Percentiles rank a stretch among this genome's conserved stretches.
These are phyloP conservation scores for Mormoops blainvillei DNA, from an alignment of 2,113 vertebrate species.

Conservation along the genomic window DNA sequence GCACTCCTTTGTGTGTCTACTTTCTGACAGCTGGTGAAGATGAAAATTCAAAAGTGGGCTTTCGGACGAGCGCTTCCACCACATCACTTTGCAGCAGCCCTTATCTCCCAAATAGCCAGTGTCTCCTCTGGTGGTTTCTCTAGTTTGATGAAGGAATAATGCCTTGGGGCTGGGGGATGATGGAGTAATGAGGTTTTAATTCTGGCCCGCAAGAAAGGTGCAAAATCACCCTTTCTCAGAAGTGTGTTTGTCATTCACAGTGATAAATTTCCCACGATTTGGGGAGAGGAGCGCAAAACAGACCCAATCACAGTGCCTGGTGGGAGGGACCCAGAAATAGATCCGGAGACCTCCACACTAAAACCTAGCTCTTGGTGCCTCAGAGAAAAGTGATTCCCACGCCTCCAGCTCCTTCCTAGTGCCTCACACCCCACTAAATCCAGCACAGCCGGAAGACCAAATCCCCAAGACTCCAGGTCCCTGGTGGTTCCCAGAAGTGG, in stretches of 20 bases:
- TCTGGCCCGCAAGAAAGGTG: background rate
- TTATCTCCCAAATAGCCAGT: background rate
- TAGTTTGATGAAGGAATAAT: background rate
- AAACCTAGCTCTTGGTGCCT: background rate
- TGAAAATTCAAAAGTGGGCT: background rate
- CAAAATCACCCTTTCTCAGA: background rate
- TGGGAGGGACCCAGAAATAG: background rate
- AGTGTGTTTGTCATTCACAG: background rate
- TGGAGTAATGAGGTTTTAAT: background rate
- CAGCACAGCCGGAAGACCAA: background rate
- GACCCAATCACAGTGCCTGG: background rate
- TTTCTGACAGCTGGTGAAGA: background rate
- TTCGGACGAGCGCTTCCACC: background rate
- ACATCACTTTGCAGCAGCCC: background rate
- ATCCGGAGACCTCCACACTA: background rate
- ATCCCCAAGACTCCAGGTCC: background rate
- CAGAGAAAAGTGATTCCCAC: background rate
- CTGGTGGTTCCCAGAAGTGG: background rate
- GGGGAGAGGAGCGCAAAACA: background rate
- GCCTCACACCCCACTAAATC: background rate
- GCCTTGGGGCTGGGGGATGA: background rate
- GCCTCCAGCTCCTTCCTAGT: background rate
- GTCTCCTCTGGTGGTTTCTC: background rate
- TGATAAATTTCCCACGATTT: background rate
- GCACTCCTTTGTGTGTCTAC: slow-evolving; percentile 22